Conservation (phyloP, 2,797 vertebrate genomes). For the Cirrhinus molitorella region DNA sequence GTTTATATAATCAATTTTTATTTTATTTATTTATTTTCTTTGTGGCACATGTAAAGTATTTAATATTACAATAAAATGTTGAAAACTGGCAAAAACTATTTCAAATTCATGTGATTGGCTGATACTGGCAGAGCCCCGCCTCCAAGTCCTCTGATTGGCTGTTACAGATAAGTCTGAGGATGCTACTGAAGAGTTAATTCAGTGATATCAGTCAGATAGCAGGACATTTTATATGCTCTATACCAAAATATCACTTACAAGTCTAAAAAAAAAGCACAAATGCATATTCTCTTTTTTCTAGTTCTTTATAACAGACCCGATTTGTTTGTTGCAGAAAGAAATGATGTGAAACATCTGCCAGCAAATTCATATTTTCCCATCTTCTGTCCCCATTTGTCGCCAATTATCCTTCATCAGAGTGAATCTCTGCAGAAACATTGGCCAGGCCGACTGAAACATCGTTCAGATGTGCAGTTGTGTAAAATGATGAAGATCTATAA, state of each 20-base stretch:
- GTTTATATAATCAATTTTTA: no score
- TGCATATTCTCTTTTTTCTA: background rate
- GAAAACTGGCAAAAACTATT: no score
- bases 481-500: constrained; percentile 55
- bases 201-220: no score
- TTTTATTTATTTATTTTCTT: no score
- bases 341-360: background rate
- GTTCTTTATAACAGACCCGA: background rate
- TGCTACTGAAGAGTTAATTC: no score
- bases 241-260: no score
- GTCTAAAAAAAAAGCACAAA: background rate
- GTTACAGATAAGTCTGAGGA: no score
- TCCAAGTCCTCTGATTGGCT: background rate
- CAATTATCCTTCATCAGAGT: background rate
- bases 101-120: background rate
- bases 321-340: background rate
- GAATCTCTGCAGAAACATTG: constrained; percentile 1
- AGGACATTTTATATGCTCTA: no score
- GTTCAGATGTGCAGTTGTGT: constrained; percentile 2
- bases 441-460: background rate
- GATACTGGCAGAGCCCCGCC: background rate
- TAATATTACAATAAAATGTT: no score
- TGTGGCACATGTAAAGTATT: no score
- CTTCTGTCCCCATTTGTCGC: background rate
- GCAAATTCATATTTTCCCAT: background rate